phyloP scores from a whole-genome alignment of 2,113 vertebrate genomes.

The Azemiops feae region DNA sequence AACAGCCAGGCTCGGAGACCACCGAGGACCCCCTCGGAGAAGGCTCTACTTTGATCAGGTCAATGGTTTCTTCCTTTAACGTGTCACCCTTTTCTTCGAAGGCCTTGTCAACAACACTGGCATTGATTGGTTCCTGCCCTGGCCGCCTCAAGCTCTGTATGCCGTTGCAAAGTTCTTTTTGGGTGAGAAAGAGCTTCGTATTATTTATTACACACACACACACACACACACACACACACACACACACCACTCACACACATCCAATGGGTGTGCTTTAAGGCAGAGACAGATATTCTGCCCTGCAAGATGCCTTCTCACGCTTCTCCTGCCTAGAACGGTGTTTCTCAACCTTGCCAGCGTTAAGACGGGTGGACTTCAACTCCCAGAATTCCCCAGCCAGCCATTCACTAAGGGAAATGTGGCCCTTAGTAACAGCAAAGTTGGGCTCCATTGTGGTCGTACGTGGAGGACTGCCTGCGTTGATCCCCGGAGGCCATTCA shows the following conservation, averaged over 20 bases:
- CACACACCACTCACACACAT: background rate
- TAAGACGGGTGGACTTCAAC: background rate
- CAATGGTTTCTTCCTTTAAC: background rate
- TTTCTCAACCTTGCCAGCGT: background rate
- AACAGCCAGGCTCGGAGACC: background rate
- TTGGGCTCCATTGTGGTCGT: no score
- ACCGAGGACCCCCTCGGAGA: background rate
- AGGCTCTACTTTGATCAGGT: background rate
- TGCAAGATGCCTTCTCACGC: no score
- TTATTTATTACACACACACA: background rate
- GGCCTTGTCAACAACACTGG: constrained; percentile 96
- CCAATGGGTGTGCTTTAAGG: background rate
- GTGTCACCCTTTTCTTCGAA: constrained; percentile 55
- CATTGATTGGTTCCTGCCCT: constrained; percentile 96
- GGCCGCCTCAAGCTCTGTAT: constrained; percentile 88
- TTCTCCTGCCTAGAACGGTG: background rate
- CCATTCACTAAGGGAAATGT: no score
- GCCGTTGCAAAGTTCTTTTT: constrained; percentile 89
- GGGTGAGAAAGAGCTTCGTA: constrained; percentile 68
- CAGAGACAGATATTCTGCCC: background rate
- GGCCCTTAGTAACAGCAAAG: no score
- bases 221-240: no score
- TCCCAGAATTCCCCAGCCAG: background rate
- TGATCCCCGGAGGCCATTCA: background rate
- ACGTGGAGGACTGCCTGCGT: no score